Base-by-base conservation (phyloP, 2,113 vertebrate genomes). In the Lethenteron reissneri region DNA sequence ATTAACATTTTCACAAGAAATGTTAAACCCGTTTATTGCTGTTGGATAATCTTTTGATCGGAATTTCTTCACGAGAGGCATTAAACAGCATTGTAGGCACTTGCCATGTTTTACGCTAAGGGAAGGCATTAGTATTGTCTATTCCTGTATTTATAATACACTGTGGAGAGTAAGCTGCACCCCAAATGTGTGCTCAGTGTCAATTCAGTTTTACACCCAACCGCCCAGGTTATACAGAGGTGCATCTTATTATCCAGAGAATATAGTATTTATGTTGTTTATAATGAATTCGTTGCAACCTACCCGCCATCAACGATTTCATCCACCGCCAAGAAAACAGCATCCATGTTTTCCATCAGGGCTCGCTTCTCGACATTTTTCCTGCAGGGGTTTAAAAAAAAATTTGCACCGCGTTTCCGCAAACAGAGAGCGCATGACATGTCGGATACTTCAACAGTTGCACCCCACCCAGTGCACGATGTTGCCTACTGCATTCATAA, bases 251-350 rank as follows among this genome's bases (percentile, higher is more conserved):
- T n/a, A n/a, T 69, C n/a, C 10, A 25, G 64, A 10, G n/a, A 25
- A 69, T n/a, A 69, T 69, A 69, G 64, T 69, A 25, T 17, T 25
- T 69, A 25, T 11, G 64, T 17, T n/a, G 64, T 10, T 17, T 25
- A n/a, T 9, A 11, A n/a, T 9, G 2, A 25, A 25, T 69, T 71
- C 70, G 21, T 2, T 11, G 19, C 19, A 10, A 71, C 81, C 81
- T 76, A 90, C 87, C 87, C 87, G 73, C 84, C 81, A 71, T 90
- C 87, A 17, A 90, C 83, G 59, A 88, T 88, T 77, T 90, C 87
- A 57, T 90, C 87, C 77, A 88, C 84, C 57, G 87, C 80, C 4
- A 88, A 78, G 75, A 86, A 86, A 0, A 76, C 84, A 56, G 84
- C 82, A 2, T 88, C 87, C 84, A 89, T 79, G 78, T 90, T 89